Base-by-base conservation (phyloP, 2,113 vertebrate genomes). In the Phalacrocorax aristotelis region DNA sequence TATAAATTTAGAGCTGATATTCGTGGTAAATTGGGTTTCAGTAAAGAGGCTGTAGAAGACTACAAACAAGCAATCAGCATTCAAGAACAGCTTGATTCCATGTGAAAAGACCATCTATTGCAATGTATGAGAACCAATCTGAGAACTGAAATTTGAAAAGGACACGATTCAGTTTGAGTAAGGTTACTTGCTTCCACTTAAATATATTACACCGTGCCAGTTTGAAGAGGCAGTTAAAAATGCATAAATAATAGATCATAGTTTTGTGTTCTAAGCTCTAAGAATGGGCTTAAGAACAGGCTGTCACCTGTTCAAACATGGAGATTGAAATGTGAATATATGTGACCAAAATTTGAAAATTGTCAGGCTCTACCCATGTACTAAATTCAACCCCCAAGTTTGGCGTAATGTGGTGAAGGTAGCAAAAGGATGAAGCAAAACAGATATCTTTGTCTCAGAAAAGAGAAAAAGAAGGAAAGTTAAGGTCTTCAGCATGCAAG, bases 1-100 rank as follows among this genome's bases (percentile, higher is more conserved):
- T 98, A 98, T 88, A 97, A 97, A 79, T 94, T 98, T 30, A 98
- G 98, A 96, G 98, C 98, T 89, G 98, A 98, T 92, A 97, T 98
- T 93, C 97, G 94, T 94, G 98, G 97, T 92, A 98, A 98, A 97
- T 55, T 98, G 61, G 98, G 98, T 79, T 91, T 97, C 89, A 97
- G 52, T 22, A 95, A 98, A 60, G 96, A 98, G 87, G 98, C 98
- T 32, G 40, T 98, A 58, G 77, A 96, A 65, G 98, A 99, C 90
- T 98, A 98, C 87, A 98, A 96, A 62, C 95, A 95, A 92, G 98
- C 98, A 34, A 92, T 99, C 66, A 95, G 92, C 60, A 94, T 98
- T 79, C 96, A 98, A 94, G 97, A 98, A n/a, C 32, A 52, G 68
- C 61, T 77, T 48, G 55, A 55, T 27, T 48, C 22, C 38, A 66